Base-by-base conservation (phyloP, 2,888 invertebrate species). In the Thera obeliscata region DNA sequence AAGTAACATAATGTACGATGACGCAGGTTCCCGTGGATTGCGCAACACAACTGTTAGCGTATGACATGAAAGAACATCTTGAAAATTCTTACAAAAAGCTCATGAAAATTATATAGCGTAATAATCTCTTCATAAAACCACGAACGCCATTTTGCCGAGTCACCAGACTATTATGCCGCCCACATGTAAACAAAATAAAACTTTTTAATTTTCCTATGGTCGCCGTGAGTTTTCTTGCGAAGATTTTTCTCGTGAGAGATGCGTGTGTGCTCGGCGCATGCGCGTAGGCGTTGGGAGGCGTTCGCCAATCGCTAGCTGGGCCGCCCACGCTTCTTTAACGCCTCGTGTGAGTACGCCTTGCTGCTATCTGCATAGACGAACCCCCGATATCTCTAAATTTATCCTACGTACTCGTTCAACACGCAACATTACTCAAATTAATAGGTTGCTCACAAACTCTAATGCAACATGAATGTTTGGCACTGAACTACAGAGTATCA, bases 211-310 rank as follows among this genome's bases (percentile, higher is more conserved):
- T 81, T 80, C 84, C 83, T 78, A 79, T 82, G 79, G 78, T 52
- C 78, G 78, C 63, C n/a, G 33, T 46, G 62, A 69, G 62, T 65
- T 69, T 69, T 69, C 69, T 69, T 80, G 80, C 76, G 72, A 72
- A 86, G 88, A 90, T 90, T 92, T 90, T 90, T 90, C 90, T 88
- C 83, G 82, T 78, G 81, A 77, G 79, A 76, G 75, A 86, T 80
- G 83, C 79, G 73, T 64, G 70, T 52, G 46, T 68, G 55, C 69
- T 82, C 80, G 82, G 90, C 92, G 93, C 93, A 87, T 86, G 90
- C 89, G 91, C 90, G 91, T 86, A 89, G 94, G 90, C 93, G 94
- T 89, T 90, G 92, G 94, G 91, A 93, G 94, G 94, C 90, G 91
- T 87, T 89, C 91, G 93, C 94, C 94, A 94, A 93, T 90, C 85